phyloP scores from a whole-genome alignment of 2,888 invertebrate species.

The Heteropelma amictum region DNA sequence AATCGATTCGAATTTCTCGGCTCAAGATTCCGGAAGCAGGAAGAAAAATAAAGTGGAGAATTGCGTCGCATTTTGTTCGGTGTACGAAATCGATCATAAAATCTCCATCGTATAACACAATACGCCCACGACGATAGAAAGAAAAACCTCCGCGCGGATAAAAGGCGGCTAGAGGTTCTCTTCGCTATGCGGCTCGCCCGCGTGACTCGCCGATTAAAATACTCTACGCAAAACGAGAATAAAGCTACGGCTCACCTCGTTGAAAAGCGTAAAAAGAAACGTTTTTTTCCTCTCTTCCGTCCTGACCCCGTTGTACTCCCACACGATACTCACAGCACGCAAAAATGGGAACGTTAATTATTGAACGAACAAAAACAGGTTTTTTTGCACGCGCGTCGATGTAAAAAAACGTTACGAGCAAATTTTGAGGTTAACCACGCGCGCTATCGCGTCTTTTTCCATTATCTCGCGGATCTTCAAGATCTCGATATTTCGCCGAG shows the following conservation, averaged over 20 bases:
- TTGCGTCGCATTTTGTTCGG: background rate
- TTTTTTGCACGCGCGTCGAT: background rate
- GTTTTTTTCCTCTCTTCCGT: background rate
- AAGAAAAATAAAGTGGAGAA: background rate
- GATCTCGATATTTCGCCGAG: constrained; percentile 17
- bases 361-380: background rate
- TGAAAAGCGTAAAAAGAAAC: background rate
- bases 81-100: too few species aligned
- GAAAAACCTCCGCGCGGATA: background rate
- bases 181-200: background rate
- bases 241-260: constrained; percentile 24
- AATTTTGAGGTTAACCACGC: background rate
- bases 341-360: background rate
- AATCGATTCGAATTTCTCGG: too few species aligned
- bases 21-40: background rate
- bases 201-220: constrained; percentile 32
- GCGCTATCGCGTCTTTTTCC: background rate
- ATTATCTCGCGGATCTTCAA: background rate
- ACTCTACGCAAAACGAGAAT: constrained; percentile 21
- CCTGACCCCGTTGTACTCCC: background rate
- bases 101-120: constrained; percentile 56
- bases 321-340: constrained; percentile 2
- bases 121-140: constrained; percentile 50
- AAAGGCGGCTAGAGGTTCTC: constrained; percentile 1
- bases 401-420: background rate